These are phyloP conservation scores for Leptopilina boulardi DNA, from an alignment of 1,140 invertebrate species.

Conservation along the genomic window DNA sequence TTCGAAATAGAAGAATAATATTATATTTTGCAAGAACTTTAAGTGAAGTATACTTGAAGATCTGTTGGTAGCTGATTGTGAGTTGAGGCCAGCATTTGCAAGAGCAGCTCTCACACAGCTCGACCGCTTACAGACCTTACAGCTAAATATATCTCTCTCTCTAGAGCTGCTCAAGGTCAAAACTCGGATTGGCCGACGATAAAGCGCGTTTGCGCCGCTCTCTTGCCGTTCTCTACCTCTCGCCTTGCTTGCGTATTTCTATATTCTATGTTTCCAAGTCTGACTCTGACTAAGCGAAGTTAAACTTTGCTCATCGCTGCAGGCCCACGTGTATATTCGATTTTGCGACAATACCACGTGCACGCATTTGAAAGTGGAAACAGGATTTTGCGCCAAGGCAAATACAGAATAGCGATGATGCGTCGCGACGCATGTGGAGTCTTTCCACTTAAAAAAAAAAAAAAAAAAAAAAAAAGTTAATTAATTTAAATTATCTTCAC, in stretches of 20 bases:
- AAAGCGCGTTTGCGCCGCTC: constrained; percentile 60
- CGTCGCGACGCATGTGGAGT: constrained; percentile 49
- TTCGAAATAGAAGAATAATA: constrained; percentile 37
- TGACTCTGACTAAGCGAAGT: constrained; percentile 29
- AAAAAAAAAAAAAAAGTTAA: not conserved
- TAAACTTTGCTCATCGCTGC: constrained; percentile 30
- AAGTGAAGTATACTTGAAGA: constrained; percentile 51
- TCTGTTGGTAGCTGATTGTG: constrained; percentile 47
- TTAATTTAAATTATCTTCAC: not conserved
- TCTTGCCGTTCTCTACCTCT: constrained; percentile 51
- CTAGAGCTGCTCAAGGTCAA: constrained; percentile 71
- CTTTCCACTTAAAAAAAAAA: not conserved
- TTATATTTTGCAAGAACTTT: constrained; percentile 48
- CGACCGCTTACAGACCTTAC: constrained; percentile 68
- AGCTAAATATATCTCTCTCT: constrained; percentile 71
- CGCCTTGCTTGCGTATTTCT: constrained; percentile 52
- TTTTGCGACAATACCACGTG: constrained; percentile 32
- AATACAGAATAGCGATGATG: constrained; percentile 48
- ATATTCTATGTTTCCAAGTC: constrained; percentile 46
- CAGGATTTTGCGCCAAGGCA: constrained; percentile 52
- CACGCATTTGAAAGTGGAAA: constrained; percentile 54
- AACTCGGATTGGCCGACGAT: constrained; percentile 68
- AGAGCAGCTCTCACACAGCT: constrained; percentile 53
- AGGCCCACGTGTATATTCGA: constrained; percentile 21
- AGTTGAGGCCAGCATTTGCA: constrained; percentile 56